Evolutionary conservation across 2,888 invertebrate genomes (phyloP), one percentile per base, ranked within the genome.

Genomic region (Pterobdella sp.): DNA sequence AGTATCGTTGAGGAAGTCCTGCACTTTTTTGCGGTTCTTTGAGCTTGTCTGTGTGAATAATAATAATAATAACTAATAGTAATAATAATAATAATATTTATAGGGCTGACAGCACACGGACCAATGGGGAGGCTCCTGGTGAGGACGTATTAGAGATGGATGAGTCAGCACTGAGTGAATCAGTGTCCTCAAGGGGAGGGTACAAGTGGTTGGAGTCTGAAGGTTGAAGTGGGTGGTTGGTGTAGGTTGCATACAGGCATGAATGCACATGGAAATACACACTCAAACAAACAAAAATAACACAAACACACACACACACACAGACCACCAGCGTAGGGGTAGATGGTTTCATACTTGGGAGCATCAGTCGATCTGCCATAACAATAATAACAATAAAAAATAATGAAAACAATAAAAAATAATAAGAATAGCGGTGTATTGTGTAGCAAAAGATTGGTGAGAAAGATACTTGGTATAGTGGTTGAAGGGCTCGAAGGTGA

Each of bases 111-210:
- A 42, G 31, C 60, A 56, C 7, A n/a, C 7, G 3, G 3, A 56
- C 60, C 60, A 26, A 26, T 26, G 77, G 78, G 37, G 75, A 76
- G 63, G 77, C 73, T 1, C 75, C 69, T 1, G 86, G 85, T n/a
- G 85, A 84, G 0, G 84, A 83, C 73, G 85, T 85, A 60, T 80
- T 80, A 35, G 84, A 85, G 77, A 83, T 83, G 76, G 78, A 80
- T 72, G 83, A 84, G 72, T 83, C 83, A 31, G 81, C 83, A 78
- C 81, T 82, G 72, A 80, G 75, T 65, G 80, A 80, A 76, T 84
- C 84, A 2, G 82, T 81, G 76, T 81, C 81, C 10, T 76, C 76
- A 14, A 26, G 42, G 18, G 18, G 42, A 42, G 74, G 73, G 31
- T 67, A 74, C 77, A 81, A 84, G 4, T 83, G 82, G 77, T 84